Base-by-base conservation (phyloP, 2,888 invertebrate species). In the Urechis unicinctus region DNA sequence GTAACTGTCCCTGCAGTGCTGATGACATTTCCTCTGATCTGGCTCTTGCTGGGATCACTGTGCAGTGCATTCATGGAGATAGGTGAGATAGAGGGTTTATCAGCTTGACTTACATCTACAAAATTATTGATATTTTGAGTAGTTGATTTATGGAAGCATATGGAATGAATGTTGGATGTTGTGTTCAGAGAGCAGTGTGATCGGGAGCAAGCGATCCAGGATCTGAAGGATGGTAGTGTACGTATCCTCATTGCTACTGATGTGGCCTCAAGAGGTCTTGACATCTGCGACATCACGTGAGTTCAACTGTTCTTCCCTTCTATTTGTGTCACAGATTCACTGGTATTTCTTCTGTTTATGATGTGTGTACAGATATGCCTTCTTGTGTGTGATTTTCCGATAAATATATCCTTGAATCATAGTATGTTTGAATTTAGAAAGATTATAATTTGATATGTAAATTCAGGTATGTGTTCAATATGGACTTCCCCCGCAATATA, bases 181-280 rank as follows among this genome's bases (percentile, higher is more conserved):
- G n/a, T n/a, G 9, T 41, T 2, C 60, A 75, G 92, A 52, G 93
- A 92, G 25, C 92, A 88, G 70, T 65, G 66, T 58, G 83, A 83
- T 61, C 68, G 83, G 30, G 83, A 83, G 61, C 75, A 78, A 71
- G 93, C 95, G 4, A 81, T 96, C 5, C 84, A 84, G 25, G 92
- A 93, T 67, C 86, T 96, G 68, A 85, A 87, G 61, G 82, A 83
- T 54, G 92, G 93, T 0, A 80, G 82, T 1, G 89, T 90, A 0
- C 84, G 84, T 59, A 88, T 96, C 63, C 81, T 96, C 26, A 85
- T 96, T 52, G 95, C 95, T 0, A 96, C 96, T 0, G 96, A 96
- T 81, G 89, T 96, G 1, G 95, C 94, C 2, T 91, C 93, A 3
- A 83, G 96, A 62, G 96, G 96, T 1, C 84, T 96, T 52, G 96